Evolutionary conservation across 1,140 invertebrate genomes (phyloP).

Genomic region (Coboldia fuscipes): DNA sequence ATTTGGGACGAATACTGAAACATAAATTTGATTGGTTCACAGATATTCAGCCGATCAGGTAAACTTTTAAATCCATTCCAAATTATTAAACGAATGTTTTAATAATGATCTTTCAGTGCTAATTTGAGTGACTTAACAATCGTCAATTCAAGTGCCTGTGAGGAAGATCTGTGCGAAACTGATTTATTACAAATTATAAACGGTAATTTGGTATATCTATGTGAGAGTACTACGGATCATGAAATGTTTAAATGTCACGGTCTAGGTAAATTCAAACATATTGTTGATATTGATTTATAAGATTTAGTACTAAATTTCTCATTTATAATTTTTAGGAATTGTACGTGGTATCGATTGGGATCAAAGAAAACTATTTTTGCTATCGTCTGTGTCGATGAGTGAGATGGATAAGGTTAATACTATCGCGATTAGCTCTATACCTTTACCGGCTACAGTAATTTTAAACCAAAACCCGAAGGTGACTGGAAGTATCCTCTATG

Average conservation of each 20-base stretch:
- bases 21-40: conserved; percentile 10
- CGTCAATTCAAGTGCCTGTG: conserved; percentile 5
- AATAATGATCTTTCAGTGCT: conserved; percentile 3
- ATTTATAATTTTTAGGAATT: conserved; percentile 9
- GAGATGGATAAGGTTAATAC: conserved; percentile 9
- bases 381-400: conserved; percentile 9
- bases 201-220: conserved; percentile 17
- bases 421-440: conserved; percentile 10
- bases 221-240: conserved; percentile 3
- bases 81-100: not conserved
- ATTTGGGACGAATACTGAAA: conserved; percentile 9
- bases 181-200: conserved; percentile 11
- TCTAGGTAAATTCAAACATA: conserved; percentile 9
- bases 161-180: conserved; percentile 3
- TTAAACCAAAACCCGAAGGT: conserved; percentile 11
- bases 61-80: not conserved
- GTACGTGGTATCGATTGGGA: conserved; percentile 14
- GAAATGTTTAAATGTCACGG: conserved; percentile 10
- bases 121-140: conserved; percentile 8
- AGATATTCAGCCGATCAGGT: conserved; percentile 3
- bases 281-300: not conserved
- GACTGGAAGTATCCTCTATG: conserved; percentile 10
- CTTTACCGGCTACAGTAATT: conserved; percentile 13
- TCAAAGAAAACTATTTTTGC: conserved; percentile 8
- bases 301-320: not conserved